Conservation (phyloP, 1,140 invertebrate species). For the Drosophila ironensis region DNA sequence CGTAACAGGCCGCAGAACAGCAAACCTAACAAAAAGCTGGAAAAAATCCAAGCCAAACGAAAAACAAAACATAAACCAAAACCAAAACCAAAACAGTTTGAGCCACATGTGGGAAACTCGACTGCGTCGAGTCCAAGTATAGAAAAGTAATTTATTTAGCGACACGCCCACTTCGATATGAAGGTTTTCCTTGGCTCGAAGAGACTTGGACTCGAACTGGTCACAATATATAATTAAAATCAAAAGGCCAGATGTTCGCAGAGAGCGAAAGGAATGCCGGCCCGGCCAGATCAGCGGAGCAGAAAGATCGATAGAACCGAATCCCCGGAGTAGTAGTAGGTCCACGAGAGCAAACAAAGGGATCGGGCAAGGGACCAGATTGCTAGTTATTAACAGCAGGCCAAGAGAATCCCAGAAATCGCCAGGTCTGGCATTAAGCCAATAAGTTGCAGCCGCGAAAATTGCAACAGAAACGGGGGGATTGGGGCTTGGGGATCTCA, state of each 20-base stretch:
- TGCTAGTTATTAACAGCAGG: constrained; percentile 61
- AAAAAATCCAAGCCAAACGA: background rate
- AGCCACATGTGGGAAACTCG: constrained; percentile 46
- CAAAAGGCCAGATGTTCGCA: constrained; percentile 69
- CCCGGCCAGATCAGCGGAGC: constrained; percentile 18
- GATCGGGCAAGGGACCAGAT: constrained; percentile 45
- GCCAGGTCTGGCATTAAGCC: constrained; percentile 51
- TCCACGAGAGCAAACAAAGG: constrained; percentile 10
- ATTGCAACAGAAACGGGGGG: constrained; percentile 35
- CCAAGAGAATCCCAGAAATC: background rate
- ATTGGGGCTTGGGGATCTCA: constrained; percentile 8
- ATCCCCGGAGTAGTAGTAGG: background rate
- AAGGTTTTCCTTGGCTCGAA: constrained; percentile 67
- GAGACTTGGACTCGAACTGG: constrained; percentile 46
- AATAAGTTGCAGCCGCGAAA: constrained; percentile 64
- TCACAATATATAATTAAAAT: constrained; percentile 81
- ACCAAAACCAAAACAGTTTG: constrained; percentile 28
- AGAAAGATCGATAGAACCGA: constrained; percentile 43
- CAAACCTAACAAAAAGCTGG: background rate
- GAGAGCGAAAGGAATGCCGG: constrained; percentile 47
- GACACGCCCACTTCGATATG: constrained; percentile 70
- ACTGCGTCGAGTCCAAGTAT: constrained; percentile 48
- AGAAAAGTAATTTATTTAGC: constrained; percentile 81
- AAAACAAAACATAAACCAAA: background rate
- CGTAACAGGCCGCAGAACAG: background rate